Evolutionary conservation across 2,888 invertebrate species (phyloP).

Genomic region (Rambutsinella grinnellia): DNA sequence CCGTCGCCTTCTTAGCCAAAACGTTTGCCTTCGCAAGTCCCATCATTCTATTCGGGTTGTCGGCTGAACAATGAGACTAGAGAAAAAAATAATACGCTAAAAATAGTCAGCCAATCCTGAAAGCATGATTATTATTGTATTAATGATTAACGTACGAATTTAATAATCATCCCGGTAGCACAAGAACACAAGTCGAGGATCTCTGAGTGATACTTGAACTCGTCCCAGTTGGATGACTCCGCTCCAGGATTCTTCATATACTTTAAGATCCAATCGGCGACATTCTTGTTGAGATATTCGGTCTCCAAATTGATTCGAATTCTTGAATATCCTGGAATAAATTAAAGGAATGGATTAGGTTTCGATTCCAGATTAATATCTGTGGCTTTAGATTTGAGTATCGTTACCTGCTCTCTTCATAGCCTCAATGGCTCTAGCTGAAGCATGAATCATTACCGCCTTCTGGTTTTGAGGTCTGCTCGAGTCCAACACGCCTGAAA

Average conservation of each 20-base stretch:
- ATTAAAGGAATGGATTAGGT: neutral
- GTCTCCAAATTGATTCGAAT: conserved; percentile 39
- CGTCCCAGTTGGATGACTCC: conserved; percentile 48
- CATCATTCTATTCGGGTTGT: neutral
- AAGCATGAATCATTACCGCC: conserved; percentile 36
- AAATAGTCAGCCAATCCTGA: neutral
- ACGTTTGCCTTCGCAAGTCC: conserved; percentile 27
- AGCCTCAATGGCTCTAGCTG: conserved; percentile 19
- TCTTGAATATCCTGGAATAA: conserved; percentile 22
- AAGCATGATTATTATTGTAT: neutral
- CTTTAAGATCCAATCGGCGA: conserved; percentile 43
- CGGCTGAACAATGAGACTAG: conserved; percentile 19
- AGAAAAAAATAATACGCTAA: conserved; percentile 13
- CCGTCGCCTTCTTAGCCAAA: conserved; percentile 23
- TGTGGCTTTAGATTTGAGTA: neutral
- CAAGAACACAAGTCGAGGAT: conserved; percentile 36
- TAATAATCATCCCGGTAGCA: conserved; percentile 44
- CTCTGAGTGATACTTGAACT: conserved; percentile 48
- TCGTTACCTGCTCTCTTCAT: conserved; percentile 46
- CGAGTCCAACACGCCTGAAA: conserved; percentile 20
- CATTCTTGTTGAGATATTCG: conserved; percentile 42
- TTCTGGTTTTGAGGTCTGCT: conserved; percentile 34
- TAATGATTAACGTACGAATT: conserved; percentile 37
- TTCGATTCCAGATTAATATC: no score
- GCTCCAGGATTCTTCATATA: conserved; percentile 18